A percentile compares a stretch with the other conserved stretches of the same genome.
Conservation (phyloP, 2,113 vertebrate genomes). For the Anolis sagrei region DNA sequence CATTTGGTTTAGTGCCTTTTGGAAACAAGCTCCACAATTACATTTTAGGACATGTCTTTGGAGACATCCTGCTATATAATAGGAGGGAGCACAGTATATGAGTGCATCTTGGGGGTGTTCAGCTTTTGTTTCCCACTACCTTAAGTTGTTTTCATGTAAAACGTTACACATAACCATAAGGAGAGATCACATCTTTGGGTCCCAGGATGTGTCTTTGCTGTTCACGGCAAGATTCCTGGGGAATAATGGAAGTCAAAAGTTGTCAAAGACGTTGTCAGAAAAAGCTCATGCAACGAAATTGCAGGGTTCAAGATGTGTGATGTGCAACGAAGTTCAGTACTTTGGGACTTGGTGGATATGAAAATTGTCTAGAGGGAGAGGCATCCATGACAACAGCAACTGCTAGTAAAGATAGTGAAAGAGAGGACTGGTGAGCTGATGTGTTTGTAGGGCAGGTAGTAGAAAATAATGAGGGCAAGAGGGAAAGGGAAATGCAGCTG, state of each 20-base stretch:
- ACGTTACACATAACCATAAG: no score
- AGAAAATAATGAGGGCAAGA: not conserved
- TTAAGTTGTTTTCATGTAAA: no score
- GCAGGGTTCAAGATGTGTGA: not conserved
- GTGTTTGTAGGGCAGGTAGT: not conserved
- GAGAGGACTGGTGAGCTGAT: not conserved
- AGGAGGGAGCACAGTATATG: not conserved
- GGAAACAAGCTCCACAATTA: no score
- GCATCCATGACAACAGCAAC: not conserved
- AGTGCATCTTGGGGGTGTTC: not conserved
- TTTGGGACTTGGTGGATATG: not conserved
- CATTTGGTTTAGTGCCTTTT: no score
- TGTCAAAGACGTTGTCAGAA: constrained; percentile 11
- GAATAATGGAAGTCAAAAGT: not conserved
- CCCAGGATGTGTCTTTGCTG: not conserved
- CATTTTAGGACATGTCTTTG: not conserved
- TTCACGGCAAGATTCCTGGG: not conserved
- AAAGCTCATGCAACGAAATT: constrained; percentile 4
- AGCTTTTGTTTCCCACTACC: no score
- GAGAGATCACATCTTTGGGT: no score
- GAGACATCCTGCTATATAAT: not conserved
- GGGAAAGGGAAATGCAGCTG: constrained; percentile 8
- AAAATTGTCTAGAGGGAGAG: constrained; percentile 18
- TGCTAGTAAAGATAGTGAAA: not conserved
- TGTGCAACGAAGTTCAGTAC: not conserved